phyloP scores from a whole-genome alignment of 1,140 invertebrate species.

The Stegodyphus dumicola region DNA sequence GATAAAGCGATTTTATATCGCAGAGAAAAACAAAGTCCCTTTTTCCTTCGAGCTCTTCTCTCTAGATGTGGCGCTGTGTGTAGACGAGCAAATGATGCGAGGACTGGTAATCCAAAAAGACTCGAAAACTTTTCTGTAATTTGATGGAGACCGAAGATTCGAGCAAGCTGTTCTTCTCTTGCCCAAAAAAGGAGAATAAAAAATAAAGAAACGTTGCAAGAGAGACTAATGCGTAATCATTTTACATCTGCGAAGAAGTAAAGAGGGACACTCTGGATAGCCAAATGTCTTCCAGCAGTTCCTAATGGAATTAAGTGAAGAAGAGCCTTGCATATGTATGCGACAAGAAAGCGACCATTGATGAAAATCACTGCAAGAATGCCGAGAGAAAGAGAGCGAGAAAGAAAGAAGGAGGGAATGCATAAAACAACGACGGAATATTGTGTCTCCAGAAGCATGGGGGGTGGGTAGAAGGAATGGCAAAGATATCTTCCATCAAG shows the following conservation, averaged over 20 bases:
- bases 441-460: background rate
- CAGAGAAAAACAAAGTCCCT: background rate
- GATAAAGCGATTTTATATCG: too few species aligned
- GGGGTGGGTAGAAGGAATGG: background rate
- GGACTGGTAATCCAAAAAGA: constrained; percentile 41
- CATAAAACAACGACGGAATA: constrained; percentile 47
- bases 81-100: constrained; percentile 35
- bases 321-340: constrained; percentile 54
- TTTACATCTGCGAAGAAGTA: constrained; percentile 51
- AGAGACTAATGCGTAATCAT: constrained; percentile 54
- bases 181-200: constrained; percentile 4
- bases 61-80: background rate
- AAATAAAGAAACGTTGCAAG: constrained; percentile 1
- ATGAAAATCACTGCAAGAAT: constrained; percentile 55
- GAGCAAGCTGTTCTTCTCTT: constrained; percentile 29
- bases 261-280: constrained; percentile 33
- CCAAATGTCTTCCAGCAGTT: constrained; percentile 38
- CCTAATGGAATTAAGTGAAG: constrained; percentile 58
- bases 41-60: constrained; percentile 1
- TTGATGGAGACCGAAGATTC: constrained; percentile 50
- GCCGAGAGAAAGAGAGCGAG: constrained; percentile 10
- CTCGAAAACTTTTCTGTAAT: constrained; percentile 36
- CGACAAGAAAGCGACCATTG: constrained; percentile 49
- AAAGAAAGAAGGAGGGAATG: constrained; percentile 15
- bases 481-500: constrained; percentile 38